phyloP scores from a whole-genome alignment of 2,888 invertebrate genomes.

The Amiota minor region DNA sequence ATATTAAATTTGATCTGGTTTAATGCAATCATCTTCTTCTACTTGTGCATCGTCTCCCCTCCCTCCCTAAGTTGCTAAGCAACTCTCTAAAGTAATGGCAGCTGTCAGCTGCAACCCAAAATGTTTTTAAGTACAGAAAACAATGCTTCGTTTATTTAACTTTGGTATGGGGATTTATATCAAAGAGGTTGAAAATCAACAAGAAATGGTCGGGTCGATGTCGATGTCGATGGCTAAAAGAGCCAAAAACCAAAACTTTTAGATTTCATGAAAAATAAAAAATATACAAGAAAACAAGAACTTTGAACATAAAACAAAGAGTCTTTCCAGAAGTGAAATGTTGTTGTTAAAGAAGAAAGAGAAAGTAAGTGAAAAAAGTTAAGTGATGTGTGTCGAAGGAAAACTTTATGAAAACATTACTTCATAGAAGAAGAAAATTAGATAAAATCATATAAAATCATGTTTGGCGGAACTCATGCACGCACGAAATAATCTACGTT shows the following conservation, averaged over 20 bases:
- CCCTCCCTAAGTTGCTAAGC: neutral
- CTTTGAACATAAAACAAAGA: too few relatives aligned
- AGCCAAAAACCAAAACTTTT: slow-evolving; percentile 37
- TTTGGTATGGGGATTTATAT: slow-evolving; percentile 35
- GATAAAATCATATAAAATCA: slow-evolving; percentile 27
- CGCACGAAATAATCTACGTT: neutral
- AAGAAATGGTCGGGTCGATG: too few relatives aligned
- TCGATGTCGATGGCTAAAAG: too few relatives aligned
- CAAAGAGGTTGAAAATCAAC: neutral
- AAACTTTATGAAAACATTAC: slow-evolving; percentile 61
- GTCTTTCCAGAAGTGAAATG: too few relatives aligned
- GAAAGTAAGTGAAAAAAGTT: too few relatives aligned
- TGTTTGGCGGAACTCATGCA: slow-evolving; percentile 4
- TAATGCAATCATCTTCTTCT: neutral
- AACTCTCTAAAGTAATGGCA: slow-evolving; percentile 53
- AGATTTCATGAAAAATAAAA: slow-evolving; percentile 25
- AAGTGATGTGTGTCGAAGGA: too few relatives aligned
- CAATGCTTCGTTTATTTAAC: slow-evolving; percentile 40
- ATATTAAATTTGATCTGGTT: slow-evolving; percentile 22
- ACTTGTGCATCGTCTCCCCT: too few relatives aligned
- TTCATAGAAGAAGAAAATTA: slow-evolving; percentile 56
- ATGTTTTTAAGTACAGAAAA: slow-evolving; percentile 55
- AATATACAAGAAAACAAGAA: neutral
- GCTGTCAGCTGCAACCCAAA: slow-evolving; percentile 60
- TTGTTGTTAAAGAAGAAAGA: too few relatives aligned